Evolutionary conservation across 2,888 invertebrate species (phyloP), one percentile per base, ranked within the genome.

Genomic region (Pyrochroa serraticornis): DNA sequence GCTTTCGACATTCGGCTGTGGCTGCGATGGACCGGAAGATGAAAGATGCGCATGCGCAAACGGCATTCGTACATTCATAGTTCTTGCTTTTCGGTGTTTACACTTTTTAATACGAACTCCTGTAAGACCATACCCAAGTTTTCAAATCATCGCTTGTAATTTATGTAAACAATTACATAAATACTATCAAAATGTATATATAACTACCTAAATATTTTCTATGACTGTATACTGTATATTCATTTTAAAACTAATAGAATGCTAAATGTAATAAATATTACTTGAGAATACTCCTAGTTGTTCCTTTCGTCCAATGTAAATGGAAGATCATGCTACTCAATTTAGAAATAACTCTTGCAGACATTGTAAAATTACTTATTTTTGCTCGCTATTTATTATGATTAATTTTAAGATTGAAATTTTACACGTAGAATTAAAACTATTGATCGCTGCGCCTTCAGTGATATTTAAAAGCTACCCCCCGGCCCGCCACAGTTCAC

Each of bases 41-140:
- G 33, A 42, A 9, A 35, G 30, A 47, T 47, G 58, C 53, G 58
- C 42, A 46, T 37, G 59, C 51, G 47, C 50, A 47, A 45, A 44
- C 51, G 54, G 58, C 65, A 63, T 54, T 38, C 49, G 60, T 60
- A 55, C 58, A 60, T 60, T 63, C 58, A 58, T 66, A 66, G 64
- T 66, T 67, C 63, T 66, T 66, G 71, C 71, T 71, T 71, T 70
- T 71, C 65, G 69, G 63, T 71, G 70, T 71, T 66, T 49, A 64
- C 57, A 63, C 60, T 51, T 51, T 50, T 43, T 43, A 58, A 58
- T 47, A 22, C 41, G 33, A 46, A 33, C 39, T 12, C 47, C 35
- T 48, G 48, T 10, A 55, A 55, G 22, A 22, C 22, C 54, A 37
- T 48, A 53, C 45, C 53, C 53, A 46, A 60, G 44, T 52, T 60